These are phyloP conservation scores for Carcinoscorpius rotundicauda DNA, from an alignment of 1,140 invertebrate species.

Conservation along the genomic window DNA sequence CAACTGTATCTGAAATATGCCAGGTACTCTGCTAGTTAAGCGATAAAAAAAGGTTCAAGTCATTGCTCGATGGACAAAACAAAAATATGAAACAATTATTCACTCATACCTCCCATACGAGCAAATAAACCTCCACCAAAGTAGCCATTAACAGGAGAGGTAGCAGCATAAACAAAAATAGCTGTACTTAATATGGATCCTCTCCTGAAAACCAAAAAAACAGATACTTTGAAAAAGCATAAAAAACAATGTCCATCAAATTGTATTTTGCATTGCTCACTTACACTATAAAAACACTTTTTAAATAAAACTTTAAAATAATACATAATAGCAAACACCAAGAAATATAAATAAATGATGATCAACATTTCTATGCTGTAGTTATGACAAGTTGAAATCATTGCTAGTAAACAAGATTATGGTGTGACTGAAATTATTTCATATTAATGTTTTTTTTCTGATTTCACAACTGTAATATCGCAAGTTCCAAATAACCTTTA, in stretches of 20 bases:
- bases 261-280: neutral
- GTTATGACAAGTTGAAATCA: too few species aligned
- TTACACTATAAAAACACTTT: neutral
- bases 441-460: too few species aligned
- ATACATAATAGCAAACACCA: neutral
- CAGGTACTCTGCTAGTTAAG: too few species aligned
- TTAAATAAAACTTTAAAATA: neutral
- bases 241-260: neutral
- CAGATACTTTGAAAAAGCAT: neutral
- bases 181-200: constrained; percentile 91
- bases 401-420: too few species aligned
- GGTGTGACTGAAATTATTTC: too few species aligned
- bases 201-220: constrained; percentile 31
- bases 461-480: too few species aligned
- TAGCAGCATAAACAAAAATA: constrained; percentile 96
- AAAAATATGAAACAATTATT: neutral
- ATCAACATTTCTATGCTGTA: neutral
- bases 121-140: constrained; percentile 94
- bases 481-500: too few species aligned
- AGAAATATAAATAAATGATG: neutral
- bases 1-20: too few species aligned
- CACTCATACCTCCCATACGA: constrained; percentile 70
- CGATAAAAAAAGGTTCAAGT: too few species aligned
- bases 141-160: constrained; percentile 94
- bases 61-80: too few species aligned